Base-by-base conservation (phyloP, 1,140 invertebrate species). In the Drosophila ironensis region DNA sequence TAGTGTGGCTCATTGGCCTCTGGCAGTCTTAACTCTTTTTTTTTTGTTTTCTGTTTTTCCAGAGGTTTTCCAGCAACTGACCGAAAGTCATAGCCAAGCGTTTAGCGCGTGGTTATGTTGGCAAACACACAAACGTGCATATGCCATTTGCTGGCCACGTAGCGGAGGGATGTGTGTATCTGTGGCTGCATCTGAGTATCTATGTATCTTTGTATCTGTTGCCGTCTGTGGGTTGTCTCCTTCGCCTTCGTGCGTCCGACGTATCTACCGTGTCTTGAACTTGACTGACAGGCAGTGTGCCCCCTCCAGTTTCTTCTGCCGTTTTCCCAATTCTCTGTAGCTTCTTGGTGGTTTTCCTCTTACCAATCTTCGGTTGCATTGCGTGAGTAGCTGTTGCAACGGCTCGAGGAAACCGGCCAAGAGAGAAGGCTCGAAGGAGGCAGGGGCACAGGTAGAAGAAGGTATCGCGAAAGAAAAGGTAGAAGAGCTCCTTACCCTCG, bases 221-320 rank as follows among this genome's bases (percentile, higher is more conserved):
- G 35, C 48, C 41, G 50, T 52, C 50, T 52, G 50, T 52, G 50
- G 37, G 50, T 52, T 28, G 50, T 52, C 50, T 52, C 38, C 38
- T 30, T 56, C 44, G 52, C 33, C 38, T 22, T 33, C 59, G 28
- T 17, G n/a, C n/a, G 28, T 30, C 28, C 28, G 11, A 41, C 38
- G 38, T 59, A 28, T 45, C 40, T 35, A 12, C 17, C 17, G 44
- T 37, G 14, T 37, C 28, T 35, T 44, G 41, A 69, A 50, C 40
- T 59, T 75, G 73, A 76, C 40, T 64, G 74, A 77, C 74, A 72
- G 74, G 28, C 35, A 44, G 56, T 57, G 35, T 28, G 8, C 4
- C n/a, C 45, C 27, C 48, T 28, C 24, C 48, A 33, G 25, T 14
- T 6, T 16, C 8, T 33, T 47, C 22, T 25, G 4, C 37, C 27